Base-by-base conservation (phyloP, 1,140 invertebrate species). In the Phenacoccus solenopsis region DNA sequence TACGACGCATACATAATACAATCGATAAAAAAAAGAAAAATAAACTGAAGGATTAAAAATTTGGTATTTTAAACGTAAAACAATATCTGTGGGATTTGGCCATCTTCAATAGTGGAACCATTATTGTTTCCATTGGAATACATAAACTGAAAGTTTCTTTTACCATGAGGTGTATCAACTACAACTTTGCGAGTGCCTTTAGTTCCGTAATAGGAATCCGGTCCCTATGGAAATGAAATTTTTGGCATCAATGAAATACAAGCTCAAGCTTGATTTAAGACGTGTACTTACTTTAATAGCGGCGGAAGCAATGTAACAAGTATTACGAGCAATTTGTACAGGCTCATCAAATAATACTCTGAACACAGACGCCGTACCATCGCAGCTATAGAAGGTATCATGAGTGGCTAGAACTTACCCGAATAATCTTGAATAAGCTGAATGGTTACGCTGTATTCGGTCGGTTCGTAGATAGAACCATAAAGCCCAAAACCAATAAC, bases 261-360 rank as follows among this genome's bases (percentile, higher is more conserved):
- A 32, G 30, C 13, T 5, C 30, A 32, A 32, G n/a, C n/a, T 32
- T 32, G 13, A 32, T 32, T 22, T 32, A 68, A 22, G 24, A 2
- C 49, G 69, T 72, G 4, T 25, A 75, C 64, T 76, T 78, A 91
- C 91, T 81, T 90, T 90, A 16, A 94, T 80, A 68, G 87, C 91
- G 68, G 89, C 88, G 75, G 87, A 90, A 24, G 90, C 91, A 16
- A 89, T 92, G 78, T 94, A 95, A 73, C 86, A 88, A 3, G 86
- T 87, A 77, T 90, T 90, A 7, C 89, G 87, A 68, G 85, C 75
- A 67, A 94, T 90, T 79, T 94, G 90, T 9, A 93, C 85, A 0
- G 92, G 90, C 75, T 93, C 90, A 78, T 91, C 90, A 77, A 95
- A 94, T 85, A 90, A 88, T n/a, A 93, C 88, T 49, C 89, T 82